Evolutionary conservation across 2,113 vertebrate species (phyloP).

Genomic region (Equus quagga): DNA sequence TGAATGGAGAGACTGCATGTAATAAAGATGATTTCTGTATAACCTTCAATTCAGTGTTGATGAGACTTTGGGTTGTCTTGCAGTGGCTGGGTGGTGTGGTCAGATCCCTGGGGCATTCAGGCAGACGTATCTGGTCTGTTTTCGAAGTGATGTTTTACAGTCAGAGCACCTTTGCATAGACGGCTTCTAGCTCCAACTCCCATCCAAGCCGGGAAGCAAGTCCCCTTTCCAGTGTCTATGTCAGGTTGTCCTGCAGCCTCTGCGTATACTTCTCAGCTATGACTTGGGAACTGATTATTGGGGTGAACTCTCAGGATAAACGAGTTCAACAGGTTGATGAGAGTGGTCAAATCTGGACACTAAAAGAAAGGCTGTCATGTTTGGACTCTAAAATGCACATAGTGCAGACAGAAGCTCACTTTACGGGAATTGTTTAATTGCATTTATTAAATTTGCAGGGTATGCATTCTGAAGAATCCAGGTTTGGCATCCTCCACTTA

Average conservation of each 20-base stretch:
- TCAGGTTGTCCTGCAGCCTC: not conserved
- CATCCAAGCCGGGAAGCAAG: not conserved
- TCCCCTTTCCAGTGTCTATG: not conserved
- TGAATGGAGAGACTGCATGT: not conserved
- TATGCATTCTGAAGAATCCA: constrained; percentile 71
- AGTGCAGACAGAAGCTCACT: not conserved
- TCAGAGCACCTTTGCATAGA: not conserved
- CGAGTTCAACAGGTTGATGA: not conserved
- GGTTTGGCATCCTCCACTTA: constrained; percentile 87
- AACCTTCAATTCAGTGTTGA: not conserved
- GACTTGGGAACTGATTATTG: not conserved
- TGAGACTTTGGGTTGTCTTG: not conserved
- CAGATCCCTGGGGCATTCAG: no score
- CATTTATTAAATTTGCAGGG: constrained; percentile 75
- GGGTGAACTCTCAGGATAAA: not conserved
- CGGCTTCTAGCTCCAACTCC: not conserved
- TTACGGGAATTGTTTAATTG: not conserved
- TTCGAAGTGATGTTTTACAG: not conserved
- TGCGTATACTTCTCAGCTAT: not conserved
- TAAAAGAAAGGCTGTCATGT: not conserved
- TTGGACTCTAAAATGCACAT: not conserved
- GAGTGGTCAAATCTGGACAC: constrained; percentile 3
- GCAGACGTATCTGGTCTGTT: not conserved
- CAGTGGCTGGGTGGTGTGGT: not conserved
- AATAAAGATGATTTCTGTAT: not conserved